Evolutionary conservation across 2,888 invertebrate species (phyloP), one percentile per base, ranked within the genome.

Genomic region (Plutella xylostella): DNA sequence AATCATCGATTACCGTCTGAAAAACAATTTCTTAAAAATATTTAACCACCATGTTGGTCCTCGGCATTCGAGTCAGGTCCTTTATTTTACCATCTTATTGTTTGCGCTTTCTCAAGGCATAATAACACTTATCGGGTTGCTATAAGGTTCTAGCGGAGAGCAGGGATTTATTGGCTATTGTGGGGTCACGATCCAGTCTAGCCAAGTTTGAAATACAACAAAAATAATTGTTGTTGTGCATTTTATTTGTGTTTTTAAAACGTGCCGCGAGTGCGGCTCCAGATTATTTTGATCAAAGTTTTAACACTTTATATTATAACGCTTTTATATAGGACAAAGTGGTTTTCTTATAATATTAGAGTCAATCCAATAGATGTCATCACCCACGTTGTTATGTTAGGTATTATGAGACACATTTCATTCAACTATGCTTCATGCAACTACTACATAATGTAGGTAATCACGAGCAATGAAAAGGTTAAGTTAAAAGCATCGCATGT

Each of bases 201-300:
- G 40, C 31, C 45, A 38, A 22, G 48, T 40, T 43, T 17, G 34
- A 35, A 43, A 33, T 48, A 45, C 42, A 48, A 45, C 42, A 47
- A 51, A 47, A 50, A 48, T 50, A 48, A 48, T 47, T 42, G 44
- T 48, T 45, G 40, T 38, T 42, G 15, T 33, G 33, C 33, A 39
- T 39, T 39, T 39, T 39, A 39, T 39, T 34, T 14, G n/a, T 15
- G 39, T 39, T 39, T 22, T 25, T 22, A 14, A 25, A 9, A 19
- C 39, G 25, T 25, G 37, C n/a, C n/a, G n/a, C n/a, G n/a, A n/a
- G n/a, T n/a, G n/a, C n/a, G n/a, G n/a, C n/a, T n/a, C n/a, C n/a
- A n/a, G n/a, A n/a, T n/a, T n/a, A n/a, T n/a, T n/a, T n/a, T n/a
- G n/a, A n/a, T n/a, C n/a, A n/a, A n/a, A n/a, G n/a, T n/a, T n/a